Percentiles rank a stretch among this genome's conserved stretches.
phyloP scores from a whole-genome alignment of 2,797 vertebrate species.

The Melanotaenia trifasciata region DNA sequence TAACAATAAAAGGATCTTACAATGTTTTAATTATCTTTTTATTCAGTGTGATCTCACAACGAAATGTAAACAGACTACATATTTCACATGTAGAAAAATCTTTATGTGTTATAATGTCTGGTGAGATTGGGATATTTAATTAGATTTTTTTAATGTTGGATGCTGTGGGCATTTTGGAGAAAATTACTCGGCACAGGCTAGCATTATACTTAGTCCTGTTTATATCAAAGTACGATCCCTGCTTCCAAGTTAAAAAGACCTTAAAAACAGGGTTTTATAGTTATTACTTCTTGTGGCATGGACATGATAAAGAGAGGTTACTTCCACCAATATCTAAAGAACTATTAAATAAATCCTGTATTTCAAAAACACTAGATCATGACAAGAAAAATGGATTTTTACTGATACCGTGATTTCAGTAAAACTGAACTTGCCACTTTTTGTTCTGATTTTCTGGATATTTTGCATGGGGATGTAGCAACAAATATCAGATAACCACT shows the following conservation, averaged over 20 bases:
- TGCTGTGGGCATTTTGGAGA: too few species aligned
- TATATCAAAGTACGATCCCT: too few species aligned
- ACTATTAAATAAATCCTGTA: background rate
- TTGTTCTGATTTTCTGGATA: background rate
- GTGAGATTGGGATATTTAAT: too few species aligned
- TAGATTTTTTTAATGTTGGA: too few species aligned
- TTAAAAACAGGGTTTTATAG: background rate
- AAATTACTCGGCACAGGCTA: too few species aligned
- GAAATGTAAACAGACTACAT: too few species aligned
- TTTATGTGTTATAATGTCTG: too few species aligned
- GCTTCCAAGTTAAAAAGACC: background rate
- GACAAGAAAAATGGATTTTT: background rate
- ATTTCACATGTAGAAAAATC: too few species aligned
- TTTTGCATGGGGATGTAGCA: background rate
- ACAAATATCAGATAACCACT: background rate
- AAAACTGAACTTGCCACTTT: background rate
- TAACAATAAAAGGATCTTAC: too few species aligned
- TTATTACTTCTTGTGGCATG: background rate
- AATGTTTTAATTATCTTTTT: too few species aligned
- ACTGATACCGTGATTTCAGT: background rate
- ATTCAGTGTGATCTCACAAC: too few species aligned
- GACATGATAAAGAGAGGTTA: background rate
- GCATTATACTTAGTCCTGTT: too few species aligned
- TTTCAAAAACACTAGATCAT: background rate
- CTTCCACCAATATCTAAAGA: background rate